Conservation (phyloP, 2,113 vertebrate species). For the Globicephala melas region DNA sequence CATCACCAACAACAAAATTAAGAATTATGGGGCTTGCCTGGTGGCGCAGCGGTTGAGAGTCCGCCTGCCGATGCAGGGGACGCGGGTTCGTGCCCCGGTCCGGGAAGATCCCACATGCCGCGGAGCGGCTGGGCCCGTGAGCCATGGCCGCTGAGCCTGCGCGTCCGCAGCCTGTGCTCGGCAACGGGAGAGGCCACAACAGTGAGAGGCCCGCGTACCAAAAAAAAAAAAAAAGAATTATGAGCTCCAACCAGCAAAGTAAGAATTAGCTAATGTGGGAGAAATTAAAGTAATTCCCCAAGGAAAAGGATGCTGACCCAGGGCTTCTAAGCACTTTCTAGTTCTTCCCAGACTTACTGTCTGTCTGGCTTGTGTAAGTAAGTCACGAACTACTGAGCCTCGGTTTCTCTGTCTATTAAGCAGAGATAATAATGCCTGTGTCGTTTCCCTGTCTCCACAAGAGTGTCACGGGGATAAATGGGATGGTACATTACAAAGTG, state of each 20-base stretch:
- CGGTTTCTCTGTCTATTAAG: neutral
- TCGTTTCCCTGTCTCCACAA: slow-evolving; percentile 34
- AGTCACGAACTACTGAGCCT: neutral
- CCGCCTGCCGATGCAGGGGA: no score
- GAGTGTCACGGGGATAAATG: neutral
- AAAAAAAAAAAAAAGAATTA: neutral
- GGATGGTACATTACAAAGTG: neutral
- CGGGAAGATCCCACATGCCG: no score
- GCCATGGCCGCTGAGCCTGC: no score
- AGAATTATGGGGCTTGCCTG: neutral
- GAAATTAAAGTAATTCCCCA: neutral
- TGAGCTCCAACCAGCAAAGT: neutral
- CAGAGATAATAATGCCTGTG: slow-evolving; percentile 13
- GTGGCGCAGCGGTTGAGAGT: no score
- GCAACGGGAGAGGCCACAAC: no score
- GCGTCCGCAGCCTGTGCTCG: no score
- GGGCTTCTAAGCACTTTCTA: neutral
- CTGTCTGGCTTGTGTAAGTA: slow-evolving; percentile 25
- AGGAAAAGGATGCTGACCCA: slow-evolving; percentile 15
- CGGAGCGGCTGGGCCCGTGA: no score
- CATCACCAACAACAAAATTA: slow-evolving; percentile 18
- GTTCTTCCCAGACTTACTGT: neutral
- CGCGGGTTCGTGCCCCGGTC: no score
- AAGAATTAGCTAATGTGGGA: neutral
- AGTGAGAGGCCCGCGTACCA: no score